These are phyloP conservation scores for Gobiocypris rarus DNA, from an alignment of 2,113 vertebrate species.

Conservation along the genomic window DNA sequence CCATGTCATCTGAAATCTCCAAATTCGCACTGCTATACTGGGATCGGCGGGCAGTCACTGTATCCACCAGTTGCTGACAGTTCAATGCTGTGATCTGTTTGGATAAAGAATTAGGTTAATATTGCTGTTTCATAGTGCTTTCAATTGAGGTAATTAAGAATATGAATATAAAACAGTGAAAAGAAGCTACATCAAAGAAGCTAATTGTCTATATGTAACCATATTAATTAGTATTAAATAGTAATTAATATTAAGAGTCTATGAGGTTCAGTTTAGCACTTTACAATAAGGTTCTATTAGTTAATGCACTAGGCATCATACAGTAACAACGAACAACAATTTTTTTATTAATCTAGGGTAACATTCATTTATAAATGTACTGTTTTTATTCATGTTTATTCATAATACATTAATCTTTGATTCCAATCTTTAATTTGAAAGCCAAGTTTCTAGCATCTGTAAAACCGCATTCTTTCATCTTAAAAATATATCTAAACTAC, in stretches of 20 bases:
- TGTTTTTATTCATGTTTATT: neutral
- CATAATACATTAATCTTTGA: neutral
- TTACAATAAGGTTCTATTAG: neutral
- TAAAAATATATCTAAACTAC: no score
- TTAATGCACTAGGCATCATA: neutral
- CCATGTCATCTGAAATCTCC: constrained; percentile 70
- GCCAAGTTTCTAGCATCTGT: no score
- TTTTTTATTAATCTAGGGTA: neutral
- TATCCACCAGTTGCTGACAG: constrained; percentile 77
- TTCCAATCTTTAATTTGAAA: no score
- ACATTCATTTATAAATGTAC: neutral
- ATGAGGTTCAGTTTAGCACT: neutral
- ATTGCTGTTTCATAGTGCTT: neutral
- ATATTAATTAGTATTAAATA: neutral
- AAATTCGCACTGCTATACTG: constrained; percentile 70
- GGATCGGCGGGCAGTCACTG: constrained; percentile 67
- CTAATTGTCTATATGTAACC: neutral
- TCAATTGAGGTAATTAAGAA: neutral
- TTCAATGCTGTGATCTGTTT: constrained; percentile 75
- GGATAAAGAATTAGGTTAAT: neutral
- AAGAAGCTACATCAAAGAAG: neutral
- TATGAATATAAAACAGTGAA: neutral
- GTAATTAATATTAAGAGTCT: neutral
- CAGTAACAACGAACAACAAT: neutral
- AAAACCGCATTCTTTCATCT: no score